These are phyloP conservation scores for Chromobotia macracanthus DNA, from an alignment of 2,797 vertebrate genomes.

Conservation along the genomic window DNA sequence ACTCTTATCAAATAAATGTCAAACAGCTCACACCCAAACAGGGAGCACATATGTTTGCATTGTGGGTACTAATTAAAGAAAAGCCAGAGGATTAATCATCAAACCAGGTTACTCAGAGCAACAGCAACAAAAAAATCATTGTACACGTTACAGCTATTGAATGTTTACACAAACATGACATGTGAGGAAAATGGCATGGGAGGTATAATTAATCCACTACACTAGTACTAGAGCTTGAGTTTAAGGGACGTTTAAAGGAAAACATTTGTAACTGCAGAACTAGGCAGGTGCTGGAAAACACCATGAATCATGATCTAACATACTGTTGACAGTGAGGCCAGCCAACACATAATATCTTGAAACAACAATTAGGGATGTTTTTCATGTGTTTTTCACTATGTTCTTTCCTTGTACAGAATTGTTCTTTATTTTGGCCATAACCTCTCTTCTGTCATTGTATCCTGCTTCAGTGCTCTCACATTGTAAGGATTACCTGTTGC, in stretches of 20 bases:
- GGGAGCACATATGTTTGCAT: not conserved
- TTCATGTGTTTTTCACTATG: too few relatives aligned
- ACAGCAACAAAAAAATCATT: not conserved
- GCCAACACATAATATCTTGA: not conserved
- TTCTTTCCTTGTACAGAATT: not conserved
- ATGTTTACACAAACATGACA: conserved; percentile 1
- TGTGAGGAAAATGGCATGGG: not conserved
- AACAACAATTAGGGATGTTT: not conserved
- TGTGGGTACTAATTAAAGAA: not conserved
- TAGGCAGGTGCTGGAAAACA: not conserved
- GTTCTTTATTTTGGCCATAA: not conserved
- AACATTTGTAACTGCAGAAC: not conserved
- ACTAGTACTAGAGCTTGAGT: not conserved
- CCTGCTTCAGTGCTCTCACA: not conserved
- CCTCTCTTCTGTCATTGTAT: not conserved
- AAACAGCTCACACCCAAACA: not conserved
- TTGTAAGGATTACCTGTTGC: not conserved
- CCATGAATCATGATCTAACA: not conserved
- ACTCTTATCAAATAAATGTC: not conserved
- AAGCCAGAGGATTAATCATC: not conserved
- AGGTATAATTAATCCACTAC: not conserved
- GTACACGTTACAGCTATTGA: not conserved
- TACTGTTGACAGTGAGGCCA: not conserved
- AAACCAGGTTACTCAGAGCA: not conserved
- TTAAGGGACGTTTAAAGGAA: not conserved